Evolutionary conservation across 2,113 vertebrate genomes (phyloP), one percentile per base, ranked within the genome.

Genomic region (Phasianus colchicus): DNA sequence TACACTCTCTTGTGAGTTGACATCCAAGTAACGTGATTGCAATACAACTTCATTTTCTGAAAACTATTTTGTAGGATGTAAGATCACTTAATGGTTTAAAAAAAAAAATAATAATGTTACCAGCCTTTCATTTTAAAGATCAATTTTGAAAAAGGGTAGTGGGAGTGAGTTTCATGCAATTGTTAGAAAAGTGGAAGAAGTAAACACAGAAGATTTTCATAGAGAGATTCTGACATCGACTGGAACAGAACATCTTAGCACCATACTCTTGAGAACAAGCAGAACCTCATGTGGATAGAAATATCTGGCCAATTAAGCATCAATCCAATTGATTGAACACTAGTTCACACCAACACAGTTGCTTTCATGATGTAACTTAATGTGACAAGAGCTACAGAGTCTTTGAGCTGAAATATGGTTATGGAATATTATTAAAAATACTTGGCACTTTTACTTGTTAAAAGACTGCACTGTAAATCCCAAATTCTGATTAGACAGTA

Each of bases 291-390:
- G 27, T 57, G 58, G 70, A 64, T 83, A 65, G 29, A 48, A 69
- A 78, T 67, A 76, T 34, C 42, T 71, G 67, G 15, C 71, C 81
- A 89, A 76, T 84, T 92, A 82, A 87, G 19, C 10, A 80, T 25
- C 61, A 82, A 89, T 84, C 43, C 66, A 82, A 43, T 45, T 43
- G 74, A 71, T 43, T 82, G 74, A 87, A 75, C 52, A 36, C 61
- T 55, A 52, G 40, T 87, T 95, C 52, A 81, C 29, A 82, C 52
- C 76, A 91, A 64, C 71, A 92, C 84, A 89, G 78, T 84, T 75
- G 70, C 91, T 89, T 86, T 42, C 22, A 29, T 47, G 34, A 89
- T 24, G 34, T 78, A 89, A 71, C 52, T 92, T 50, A 69, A 21
- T 75, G 71, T 83, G 89, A 82, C 82, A 89, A 85, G 71, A 85